These are phyloP conservation scores for Lacanobia wlatinum DNA, from an alignment of 2,888 invertebrate genomes.

Conservation along the genomic window DNA sequence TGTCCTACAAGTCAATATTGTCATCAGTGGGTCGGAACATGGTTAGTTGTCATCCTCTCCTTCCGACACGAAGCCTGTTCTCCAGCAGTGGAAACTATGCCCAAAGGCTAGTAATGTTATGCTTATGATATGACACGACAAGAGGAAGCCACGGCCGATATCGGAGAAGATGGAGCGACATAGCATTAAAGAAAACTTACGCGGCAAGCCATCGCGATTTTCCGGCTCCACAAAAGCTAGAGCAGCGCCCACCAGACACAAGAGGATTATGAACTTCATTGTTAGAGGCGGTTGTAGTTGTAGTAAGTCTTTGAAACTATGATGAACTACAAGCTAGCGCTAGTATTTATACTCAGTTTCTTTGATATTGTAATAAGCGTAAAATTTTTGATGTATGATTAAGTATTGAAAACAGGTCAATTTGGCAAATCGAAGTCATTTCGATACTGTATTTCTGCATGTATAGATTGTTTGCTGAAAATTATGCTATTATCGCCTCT, in stretches of 20 bases:
- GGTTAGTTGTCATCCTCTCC: too few species aligned
- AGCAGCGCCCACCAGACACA: constrained; percentile 2
- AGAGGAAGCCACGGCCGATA: background rate
- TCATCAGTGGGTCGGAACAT: too few species aligned
- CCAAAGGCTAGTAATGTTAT: too few species aligned
- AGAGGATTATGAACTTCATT: constrained; percentile 15
- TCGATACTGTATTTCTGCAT: background rate
- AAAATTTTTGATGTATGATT: background rate
- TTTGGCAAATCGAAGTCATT: background rate
- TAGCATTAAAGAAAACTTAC: too few species aligned
- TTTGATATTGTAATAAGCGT: background rate
- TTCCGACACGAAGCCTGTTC: too few species aligned
- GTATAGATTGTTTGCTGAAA: too few species aligned
- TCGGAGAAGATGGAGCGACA: background rate
- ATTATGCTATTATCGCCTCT: too few species aligned
- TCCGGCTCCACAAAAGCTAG: background rate
- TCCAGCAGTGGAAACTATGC: too few species aligned
- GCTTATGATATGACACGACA: too few species aligned
- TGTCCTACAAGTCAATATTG: too few species aligned
- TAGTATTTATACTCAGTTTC: background rate
- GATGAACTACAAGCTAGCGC: background rate
- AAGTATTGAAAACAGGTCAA: constrained; percentile 14
- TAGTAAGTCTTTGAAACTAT: constrained; percentile 8
- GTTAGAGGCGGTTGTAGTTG: constrained; percentile 7
- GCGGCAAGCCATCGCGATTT: background rate